Evolutionary conservation across 2,888 invertebrate genomes (phyloP).

Genomic region (Diabrotica balteata): DNA sequence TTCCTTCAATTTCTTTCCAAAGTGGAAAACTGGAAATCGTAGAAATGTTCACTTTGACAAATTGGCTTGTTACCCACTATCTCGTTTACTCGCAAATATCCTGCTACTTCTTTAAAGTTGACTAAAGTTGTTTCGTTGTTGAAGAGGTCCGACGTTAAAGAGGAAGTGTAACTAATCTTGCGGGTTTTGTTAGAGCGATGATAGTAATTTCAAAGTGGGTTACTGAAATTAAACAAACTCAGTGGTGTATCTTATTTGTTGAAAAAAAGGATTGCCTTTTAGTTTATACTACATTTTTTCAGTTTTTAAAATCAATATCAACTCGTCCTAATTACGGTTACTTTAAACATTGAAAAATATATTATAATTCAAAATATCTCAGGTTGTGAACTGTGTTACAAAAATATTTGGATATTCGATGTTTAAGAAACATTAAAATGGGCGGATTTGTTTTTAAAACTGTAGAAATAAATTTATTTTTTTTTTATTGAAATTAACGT

Average conservation of each 20-base stretch:
- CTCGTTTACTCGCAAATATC: slow-evolving; percentile 17
- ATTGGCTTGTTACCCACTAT: slow-evolving; percentile 33
- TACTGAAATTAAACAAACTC: neutral
- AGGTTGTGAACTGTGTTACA: no score
- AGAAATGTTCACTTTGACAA: slow-evolving; percentile 38
- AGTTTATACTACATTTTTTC: neutral
- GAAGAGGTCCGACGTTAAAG: neutral
- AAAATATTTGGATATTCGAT: no score
- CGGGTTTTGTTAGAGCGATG: neutral
- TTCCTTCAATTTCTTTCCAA: slow-evolving; percentile 34
- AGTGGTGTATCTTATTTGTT: neutral
- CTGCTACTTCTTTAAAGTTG: neutral
- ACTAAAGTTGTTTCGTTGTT: slow-evolving; percentile 5
- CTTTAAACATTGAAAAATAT: no score
- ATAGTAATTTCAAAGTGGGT: neutral
- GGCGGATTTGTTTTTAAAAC: no score
- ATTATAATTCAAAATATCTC: no score
- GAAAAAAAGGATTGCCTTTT: neutral
- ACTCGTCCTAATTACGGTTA: no score
- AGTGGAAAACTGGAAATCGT: slow-evolving; percentile 21
- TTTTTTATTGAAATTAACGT: no score
- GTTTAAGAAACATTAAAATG: no score
- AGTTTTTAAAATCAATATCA: no score
- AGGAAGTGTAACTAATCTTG: no score
- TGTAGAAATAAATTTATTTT: no score